phyloP scores from a whole-genome alignment of 2,888 invertebrate species.

The Salticus scenicus region DNA sequence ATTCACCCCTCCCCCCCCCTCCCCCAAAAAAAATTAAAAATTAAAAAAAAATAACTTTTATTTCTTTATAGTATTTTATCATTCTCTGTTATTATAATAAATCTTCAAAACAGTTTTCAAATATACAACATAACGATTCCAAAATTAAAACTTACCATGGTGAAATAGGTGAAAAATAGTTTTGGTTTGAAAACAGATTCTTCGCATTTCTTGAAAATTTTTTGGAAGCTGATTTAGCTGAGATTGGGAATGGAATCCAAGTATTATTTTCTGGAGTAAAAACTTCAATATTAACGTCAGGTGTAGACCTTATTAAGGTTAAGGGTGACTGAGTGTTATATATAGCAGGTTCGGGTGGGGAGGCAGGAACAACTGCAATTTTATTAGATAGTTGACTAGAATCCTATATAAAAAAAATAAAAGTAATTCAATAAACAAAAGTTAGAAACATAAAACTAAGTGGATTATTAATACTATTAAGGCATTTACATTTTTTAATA shows the following conservation, averaged over 20 bases:
- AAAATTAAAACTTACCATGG: conserved; percentile 49
- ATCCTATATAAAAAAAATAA: too few relatives aligned
- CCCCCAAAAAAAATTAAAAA: too few relatives aligned
- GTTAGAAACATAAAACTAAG: too few relatives aligned
- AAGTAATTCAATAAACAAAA: too few relatives aligned
- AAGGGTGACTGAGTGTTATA: conserved; percentile 71
- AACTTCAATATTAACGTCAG: conserved; percentile 70
- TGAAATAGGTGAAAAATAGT: conserved; percentile 41
- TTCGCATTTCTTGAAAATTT: conserved; percentile 45
- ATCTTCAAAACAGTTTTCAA: neutral
- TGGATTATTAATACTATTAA: too few relatives aligned
- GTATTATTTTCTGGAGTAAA: conserved; percentile 71
- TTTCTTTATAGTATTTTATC: too few relatives aligned
- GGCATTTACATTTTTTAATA: too few relatives aligned
- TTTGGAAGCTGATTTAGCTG: conserved; percentile 32
- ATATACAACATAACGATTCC: neutral
- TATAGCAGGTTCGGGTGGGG: conserved; percentile 50
- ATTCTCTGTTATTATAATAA: too few relatives aligned
- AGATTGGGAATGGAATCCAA: conserved; percentile 66
- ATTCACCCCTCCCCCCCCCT: too few relatives aligned
- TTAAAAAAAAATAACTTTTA: too few relatives aligned
- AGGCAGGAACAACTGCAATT: conserved; percentile 55
- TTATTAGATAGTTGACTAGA: conserved; percentile 69
- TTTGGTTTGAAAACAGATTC: conserved; percentile 57
- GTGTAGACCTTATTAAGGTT: conserved; percentile 69